A percentile compares a stretch with the other conserved stretches of the same genome.
phyloP scores from a whole-genome alignment of 2,797 vertebrate genomes.

The Pseudochromis fuscus region DNA sequence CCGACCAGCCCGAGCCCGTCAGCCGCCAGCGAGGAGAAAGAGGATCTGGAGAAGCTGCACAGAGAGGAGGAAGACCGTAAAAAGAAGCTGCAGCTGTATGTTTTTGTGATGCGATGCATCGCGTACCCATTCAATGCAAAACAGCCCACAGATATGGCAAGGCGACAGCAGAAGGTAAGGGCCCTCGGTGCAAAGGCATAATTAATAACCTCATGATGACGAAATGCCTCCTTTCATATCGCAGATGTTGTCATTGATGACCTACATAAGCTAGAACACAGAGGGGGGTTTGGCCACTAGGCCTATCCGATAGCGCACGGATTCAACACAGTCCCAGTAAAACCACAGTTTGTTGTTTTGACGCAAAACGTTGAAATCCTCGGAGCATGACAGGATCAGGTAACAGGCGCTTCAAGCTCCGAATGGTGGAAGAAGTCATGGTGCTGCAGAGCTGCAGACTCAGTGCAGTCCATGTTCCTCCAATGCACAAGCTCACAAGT shows the following conservation, averaged over 20 bases:
- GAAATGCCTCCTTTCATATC: constrained; percentile 67
- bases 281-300: constrained; percentile 48
- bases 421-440: constrained; percentile 58
- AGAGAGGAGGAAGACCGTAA: constrained; percentile 97
- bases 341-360: constrained; percentile 47
- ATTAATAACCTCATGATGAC: constrained; percentile 71
- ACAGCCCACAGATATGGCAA: constrained; percentile 98
- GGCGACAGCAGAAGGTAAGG: constrained; percentile 98
- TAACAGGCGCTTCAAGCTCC: constrained; percentile 45
- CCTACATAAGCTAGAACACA: constrained; percentile 78
- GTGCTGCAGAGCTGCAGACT: constrained; percentile 78
- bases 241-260: constrained; percentile 83
- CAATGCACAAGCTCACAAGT: constrained; percentile 52
- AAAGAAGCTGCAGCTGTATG: constrained; percentile 97
- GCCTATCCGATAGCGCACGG: constrained; percentile 56
- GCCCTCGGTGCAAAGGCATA: constrained; percentile 56
- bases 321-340: constrained; percentile 40
- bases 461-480: constrained; percentile 51
- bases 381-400: constrained; percentile 58
- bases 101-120: constrained; percentile 98
- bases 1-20: constrained; percentile 97
- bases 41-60: constrained; percentile 96
- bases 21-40: constrained; percentile 96
- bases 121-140: constrained; percentile 99
- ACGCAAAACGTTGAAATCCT: constrained; percentile 64